Percentiles rank a stretch among this genome's conserved stretches.
Conservation (phyloP, 2,797 vertebrate genomes). For the Acrossocheilus wenchowensis region DNA sequence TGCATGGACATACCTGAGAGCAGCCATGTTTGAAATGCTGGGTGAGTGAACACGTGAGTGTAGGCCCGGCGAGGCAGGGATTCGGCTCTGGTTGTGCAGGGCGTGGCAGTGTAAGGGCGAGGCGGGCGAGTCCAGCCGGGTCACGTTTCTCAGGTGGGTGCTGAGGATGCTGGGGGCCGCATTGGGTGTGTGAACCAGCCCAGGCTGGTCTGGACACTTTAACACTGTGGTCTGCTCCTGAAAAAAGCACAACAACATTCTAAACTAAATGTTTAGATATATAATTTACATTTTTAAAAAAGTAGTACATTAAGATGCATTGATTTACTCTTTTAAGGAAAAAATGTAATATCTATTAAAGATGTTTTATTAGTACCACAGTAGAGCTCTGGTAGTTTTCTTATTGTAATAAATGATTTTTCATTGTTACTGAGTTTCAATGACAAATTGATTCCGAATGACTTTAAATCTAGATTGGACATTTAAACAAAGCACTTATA, state of each 20-base stretch:
- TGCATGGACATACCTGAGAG: slow-evolving; percentile 83
- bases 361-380: background rate
- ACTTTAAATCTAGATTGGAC: background rate
- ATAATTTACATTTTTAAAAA: background rate
- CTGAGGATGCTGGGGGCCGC: slow-evolving; percentile 83
- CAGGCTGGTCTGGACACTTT: slow-evolving; percentile 83
- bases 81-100: slow-evolving; percentile 87
- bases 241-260: background rate
- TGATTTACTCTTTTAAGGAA: background rate
- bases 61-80: slow-evolving; percentile 80
- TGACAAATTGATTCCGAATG: background rate
- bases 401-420: background rate
- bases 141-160: slow-evolving; percentile 87
- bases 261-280: no score
- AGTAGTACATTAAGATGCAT: background rate
- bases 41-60: slow-evolving; percentile 92
- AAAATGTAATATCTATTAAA: background rate
- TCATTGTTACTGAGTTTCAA: background rate
- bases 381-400: background rate
- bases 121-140: slow-evolving; percentile 87
- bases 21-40: slow-evolving; percentile 94
- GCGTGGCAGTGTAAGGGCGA: slow-evolving; percentile 93
- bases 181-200: slow-evolving; percentile 79
- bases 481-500: background rate
- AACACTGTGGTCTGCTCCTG: slow-evolving; percentile 90